phyloP scores from a whole-genome alignment of 92 coral and sea anemone genomes.

The Palythoa grandis region DNA sequence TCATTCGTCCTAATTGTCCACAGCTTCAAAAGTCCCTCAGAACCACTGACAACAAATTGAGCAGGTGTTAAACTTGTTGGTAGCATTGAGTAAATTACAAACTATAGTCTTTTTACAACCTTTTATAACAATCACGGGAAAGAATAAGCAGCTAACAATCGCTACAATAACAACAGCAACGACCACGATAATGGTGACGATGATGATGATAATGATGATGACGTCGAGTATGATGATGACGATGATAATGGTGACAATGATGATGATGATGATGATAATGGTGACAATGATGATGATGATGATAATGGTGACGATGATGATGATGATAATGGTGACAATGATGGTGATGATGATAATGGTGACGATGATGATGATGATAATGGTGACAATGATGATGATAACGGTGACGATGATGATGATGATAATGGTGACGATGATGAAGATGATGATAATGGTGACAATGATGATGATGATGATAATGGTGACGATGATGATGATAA shows the following conservation, averaged over 20 bases:
- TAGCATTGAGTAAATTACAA: too few relatives aligned
- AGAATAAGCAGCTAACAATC: too few relatives aligned
- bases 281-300: neutral
- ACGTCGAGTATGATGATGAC: too few relatives aligned
- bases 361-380: neutral
- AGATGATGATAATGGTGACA: neutral
- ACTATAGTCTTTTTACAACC: too few relatives aligned
- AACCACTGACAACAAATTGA: slow-evolving; percentile 62
- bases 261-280: neutral
- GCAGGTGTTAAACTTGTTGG: neutral
- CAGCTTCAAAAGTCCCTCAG: slow-evolving; percentile 90
- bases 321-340: neutral
- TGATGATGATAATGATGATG: neutral
- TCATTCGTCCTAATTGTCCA: slow-evolving; percentile 97
- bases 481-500: neutral
- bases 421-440: too few relatives aligned
- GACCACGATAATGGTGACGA: too few relatives aligned
- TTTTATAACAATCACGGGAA: too few relatives aligned
- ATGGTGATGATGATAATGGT: neutral
- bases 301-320: neutral
- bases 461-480: neutral
- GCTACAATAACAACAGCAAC: too few relatives aligned
- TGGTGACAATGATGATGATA: neutral
- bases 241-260: neutral
- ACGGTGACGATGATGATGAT: neutral